phyloP scores from a whole-genome alignment of 2,888 invertebrate genomes.

The Epiblema foenella region DNA sequence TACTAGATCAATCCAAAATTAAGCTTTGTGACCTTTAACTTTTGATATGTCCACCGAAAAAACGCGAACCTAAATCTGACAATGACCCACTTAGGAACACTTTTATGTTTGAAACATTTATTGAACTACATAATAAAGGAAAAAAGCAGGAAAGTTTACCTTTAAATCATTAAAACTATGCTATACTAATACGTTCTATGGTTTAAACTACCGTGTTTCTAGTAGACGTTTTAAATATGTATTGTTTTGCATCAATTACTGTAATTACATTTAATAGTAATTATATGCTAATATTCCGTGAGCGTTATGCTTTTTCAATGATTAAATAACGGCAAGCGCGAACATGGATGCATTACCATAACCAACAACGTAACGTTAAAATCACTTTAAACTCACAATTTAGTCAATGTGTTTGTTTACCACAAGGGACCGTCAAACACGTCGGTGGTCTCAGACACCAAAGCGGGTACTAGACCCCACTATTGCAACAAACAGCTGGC shows the following conservation, averaged over 20 bases:
- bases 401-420: constrained; percentile 28
- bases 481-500: constrained; percentile 75
- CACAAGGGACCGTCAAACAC: constrained; percentile 52
- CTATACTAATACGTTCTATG: neutral
- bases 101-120: neutral
- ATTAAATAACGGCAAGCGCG: constrained; percentile 30
- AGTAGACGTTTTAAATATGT: neutral
- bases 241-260: constrained; percentile 10
- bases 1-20: too few relatives aligned
- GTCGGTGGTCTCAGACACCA: constrained; percentile 64
- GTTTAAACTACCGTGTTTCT: neutral
- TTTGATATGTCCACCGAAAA: too few relatives aligned
- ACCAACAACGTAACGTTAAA: neutral
- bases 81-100: too few relatives aligned
- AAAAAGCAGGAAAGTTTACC: neutral
- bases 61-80: too few relatives aligned
- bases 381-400: constrained; percentile 16
- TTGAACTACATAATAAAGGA: neutral
- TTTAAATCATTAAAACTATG: too few relatives aligned
- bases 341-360: constrained; percentile 41
- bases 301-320: constrained; percentile 21
- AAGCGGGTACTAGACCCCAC: constrained; percentile 69
- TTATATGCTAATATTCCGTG: constrained; percentile 38
- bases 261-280: constrained; percentile 29
- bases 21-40: too few relatives aligned